Conservation (phyloP, 2,888 invertebrate species). For the Coelogynopora nodosa region DNA sequence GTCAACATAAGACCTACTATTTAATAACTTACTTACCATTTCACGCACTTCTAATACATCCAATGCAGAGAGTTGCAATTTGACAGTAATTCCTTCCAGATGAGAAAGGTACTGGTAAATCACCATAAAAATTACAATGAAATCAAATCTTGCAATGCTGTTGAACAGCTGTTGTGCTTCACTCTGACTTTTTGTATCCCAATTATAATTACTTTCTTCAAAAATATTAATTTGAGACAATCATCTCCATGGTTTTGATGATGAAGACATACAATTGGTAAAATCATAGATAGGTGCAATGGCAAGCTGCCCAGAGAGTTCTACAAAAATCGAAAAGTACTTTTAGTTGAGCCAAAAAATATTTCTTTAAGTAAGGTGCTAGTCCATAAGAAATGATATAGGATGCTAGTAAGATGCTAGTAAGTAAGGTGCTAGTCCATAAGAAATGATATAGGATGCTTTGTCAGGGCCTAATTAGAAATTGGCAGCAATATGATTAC, state of each 20-base stretch:
- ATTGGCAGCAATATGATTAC: constrained; percentile 25
- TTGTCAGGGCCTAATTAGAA: background rate
- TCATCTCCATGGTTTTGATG: constrained; percentile 19
- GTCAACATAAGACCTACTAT: background rate
- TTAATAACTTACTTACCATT: background rate
- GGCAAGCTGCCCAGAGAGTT: constrained; percentile 27
- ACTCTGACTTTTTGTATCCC: constrained; percentile 17
- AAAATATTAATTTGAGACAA: background rate
- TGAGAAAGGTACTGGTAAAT: constrained; percentile 25
- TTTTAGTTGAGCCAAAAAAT: no score
- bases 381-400: constrained; percentile 24
- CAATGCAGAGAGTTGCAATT: constrained; percentile 28
- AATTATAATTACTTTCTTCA: constrained; percentile 20
- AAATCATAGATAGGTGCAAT: background rate
- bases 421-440: constrained; percentile 13
- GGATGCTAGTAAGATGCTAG: no score
- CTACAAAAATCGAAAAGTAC: background rate
- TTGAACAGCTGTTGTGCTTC: background rate
- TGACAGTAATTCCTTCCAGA: constrained; percentile 18
- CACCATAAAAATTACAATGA: constrained; percentile 5
- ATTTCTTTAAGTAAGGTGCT: background rate
- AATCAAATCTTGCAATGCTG: constrained; percentile 19
- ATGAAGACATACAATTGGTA: background rate
- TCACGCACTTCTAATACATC: constrained; percentile 20
- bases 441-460: constrained; percentile 6